Evolutionary conservation across 2,113 vertebrate genomes (phyloP), one percentile per base, ranked within the genome.

Genomic region (Saimiri boliviensis): DNA sequence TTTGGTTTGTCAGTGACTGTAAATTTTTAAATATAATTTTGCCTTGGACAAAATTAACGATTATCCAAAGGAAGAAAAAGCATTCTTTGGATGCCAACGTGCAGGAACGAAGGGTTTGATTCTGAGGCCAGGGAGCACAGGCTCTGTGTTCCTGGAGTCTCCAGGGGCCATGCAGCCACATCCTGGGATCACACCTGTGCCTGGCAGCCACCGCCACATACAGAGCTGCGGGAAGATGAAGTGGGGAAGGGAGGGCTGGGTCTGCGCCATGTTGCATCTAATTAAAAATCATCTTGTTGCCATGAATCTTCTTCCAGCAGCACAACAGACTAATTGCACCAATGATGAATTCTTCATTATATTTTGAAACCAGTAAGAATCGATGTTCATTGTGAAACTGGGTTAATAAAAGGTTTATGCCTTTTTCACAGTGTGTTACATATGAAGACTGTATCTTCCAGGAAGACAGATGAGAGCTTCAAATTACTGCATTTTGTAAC

Each of bases 1-100:
- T 79, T 79, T 30, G 14, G 52, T 73, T 90, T 77, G 79, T 30
- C 60, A 85, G 68, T 60, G n/a, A 85, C 23, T 20, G 89, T 89
- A 52, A 70, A 91, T 91, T 92, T 97, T 96, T 91, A 70, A 87
- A 93, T 66, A 8, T 84, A 70, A 94, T 70, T 90, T 97, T 81
- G 60, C 70, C 81, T 70, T 92, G 88, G 68, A 79, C 20, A 42
- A 13, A 83, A 79, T 52, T 76, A 63, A 49, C 54, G 81, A 73
- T 6, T 35, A 71, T 52, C 70, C 45, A 32, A 13, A n/a, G 0
- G 11, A 37, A 17, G 58, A 74, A 27, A 11, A 32, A 14, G 8
- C 9, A 0, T 32, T 42, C 14, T 70, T 60, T 70, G 52, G 32
- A 63, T 40, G 40, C 47, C 70, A 20, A 83, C 12, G n/a, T 12